These are phyloP conservation scores for Drosophila quadrilineata DNA, from an alignment of 1,140 invertebrate species.

Conservation along the genomic window DNA sequence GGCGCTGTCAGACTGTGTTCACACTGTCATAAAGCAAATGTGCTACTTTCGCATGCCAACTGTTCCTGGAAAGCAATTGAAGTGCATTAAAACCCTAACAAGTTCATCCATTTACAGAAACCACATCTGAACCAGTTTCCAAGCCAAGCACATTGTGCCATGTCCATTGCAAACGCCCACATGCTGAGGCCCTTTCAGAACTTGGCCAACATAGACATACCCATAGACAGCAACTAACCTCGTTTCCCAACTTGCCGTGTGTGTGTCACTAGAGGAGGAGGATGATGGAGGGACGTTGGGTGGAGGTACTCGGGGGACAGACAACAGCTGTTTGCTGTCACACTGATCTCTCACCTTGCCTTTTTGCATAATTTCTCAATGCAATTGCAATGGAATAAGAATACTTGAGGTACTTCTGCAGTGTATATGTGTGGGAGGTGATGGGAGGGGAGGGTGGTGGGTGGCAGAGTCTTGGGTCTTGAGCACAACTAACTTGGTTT, in stretches of 20 bases:
- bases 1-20: too few relatives aligned
- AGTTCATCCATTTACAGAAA: constrained; percentile 20
- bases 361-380: constrained; percentile 38
- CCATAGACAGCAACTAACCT: constrained; percentile 50
- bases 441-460: not conserved
- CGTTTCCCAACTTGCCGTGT: constrained; percentile 44
- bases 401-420: not conserved
- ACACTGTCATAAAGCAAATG: constrained; percentile 20
- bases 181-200: constrained; percentile 29
- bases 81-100: constrained; percentile 18
- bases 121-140: constrained; percentile 23
- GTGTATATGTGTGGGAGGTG: not conserved
- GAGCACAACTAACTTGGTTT: constrained; percentile 7
- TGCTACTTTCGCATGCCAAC: constrained; percentile 17
- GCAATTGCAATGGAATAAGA: constrained; percentile 12
- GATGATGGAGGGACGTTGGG: not conserved
- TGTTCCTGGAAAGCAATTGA: constrained; percentile 28
- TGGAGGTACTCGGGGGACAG: constrained; percentile 7
- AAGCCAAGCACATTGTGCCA: constrained; percentile 21
- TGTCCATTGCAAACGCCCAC: constrained; percentile 45
- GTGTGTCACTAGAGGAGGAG: constrained; percentile 16
- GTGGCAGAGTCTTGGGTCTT: too few relatives aligned
- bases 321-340: constrained; percentile 70
- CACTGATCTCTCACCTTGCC: constrained; percentile 58
- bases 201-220: constrained; percentile 28